Evolutionary conservation across 2,113 vertebrate genomes (phyloP), one percentile per base, ranked within the genome.

Genomic region (Sinocyclocheilus maitianheensis): DNA sequence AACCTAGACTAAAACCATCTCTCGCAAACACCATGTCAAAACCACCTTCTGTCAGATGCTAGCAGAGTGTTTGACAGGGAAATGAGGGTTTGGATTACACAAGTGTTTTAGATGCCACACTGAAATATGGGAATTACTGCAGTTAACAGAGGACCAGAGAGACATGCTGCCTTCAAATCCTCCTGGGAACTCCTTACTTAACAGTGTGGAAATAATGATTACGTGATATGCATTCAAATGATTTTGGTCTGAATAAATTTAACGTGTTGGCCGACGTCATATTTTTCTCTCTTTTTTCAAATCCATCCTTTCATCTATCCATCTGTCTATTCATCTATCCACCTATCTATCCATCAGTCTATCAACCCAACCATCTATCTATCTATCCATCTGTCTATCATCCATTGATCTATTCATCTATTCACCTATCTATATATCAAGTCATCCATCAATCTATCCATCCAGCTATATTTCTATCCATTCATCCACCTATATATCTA

Each of bases 41-140:
- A 87, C 63, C 84, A 90, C 86, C 84, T 77, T 81, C 84, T 88
- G 86, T 79, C 88, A 87, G 88, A 58, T 71, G 77, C 91, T 87
- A 91, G 90, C 90, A 89, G 43, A 12, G 43, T 84, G 90, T 90
- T 89, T 92, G 93, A 93, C 90, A 90, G 92, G 91, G 87, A 93
- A 91, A 92, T 93, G 90, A 90, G 87, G 90, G 92, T 90, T 91
- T 87, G 84, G 88, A 90, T 91, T 85, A 90, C 86, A 34, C 30
- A 34, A 34, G 30, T 34, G 30, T 34, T 34, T 3, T 34, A 81
- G 72, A 75, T 48, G 72, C 43, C 72, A 75, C 43, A 24, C 72
- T 24, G 40, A 75, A 75, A 75, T 75, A 16, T 75, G 43, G 48
- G 72, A 75, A 48, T 75, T 24, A 75, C 72, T 75, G 72, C 43